Evolutionary conservation across 2,888 invertebrate species (phyloP), one percentile per base, ranked within the genome.

Genomic region (Agrochola lota): DNA sequence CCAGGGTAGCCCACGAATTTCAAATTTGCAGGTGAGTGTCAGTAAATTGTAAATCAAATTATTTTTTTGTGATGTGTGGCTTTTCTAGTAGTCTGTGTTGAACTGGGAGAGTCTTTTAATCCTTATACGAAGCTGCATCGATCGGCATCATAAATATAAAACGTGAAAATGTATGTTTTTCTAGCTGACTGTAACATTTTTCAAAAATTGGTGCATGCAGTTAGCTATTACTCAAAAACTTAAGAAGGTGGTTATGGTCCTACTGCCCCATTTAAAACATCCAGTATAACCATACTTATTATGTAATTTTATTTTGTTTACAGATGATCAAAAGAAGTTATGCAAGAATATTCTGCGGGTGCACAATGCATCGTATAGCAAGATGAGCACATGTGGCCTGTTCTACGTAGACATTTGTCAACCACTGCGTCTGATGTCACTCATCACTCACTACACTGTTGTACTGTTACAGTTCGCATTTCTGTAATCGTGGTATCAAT

Each of bases 381-480:
- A 57, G 49, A 79, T 78, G 71, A 63, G 40, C 0, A 63, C 57
- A 2, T 57, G 71, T 49, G 80, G 80, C 7, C 26, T 79, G 46
- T 73, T 79, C 57, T 66, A 20, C 17, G 57, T 77, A 17, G 78
- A 77, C n/a, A 43, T 77, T 20, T 78, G 69, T 15, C 78, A 43
- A 15, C 80, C 67, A 12, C 11, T 63, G 11, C 67, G 60, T 15
- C 23, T 74, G 30, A 57, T 72, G 8, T 59, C 23, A 17, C 81
- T 80, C n/a, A 60, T 81, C 2, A 63, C 59, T 43, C 52, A 71
- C 17, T 79, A 67, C n/a, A 67, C 40, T n/a, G 35, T 80, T 40
- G 60, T 72, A 9, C 52, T 72, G 26, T 60, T 74, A 52, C 77
- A 46, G 57, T 74, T 68, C 46, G 60, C 59, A 2, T 62, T 76